phyloP scores from a whole-genome alignment of 2,888 invertebrate species.

The Drosophila algonquin region DNA sequence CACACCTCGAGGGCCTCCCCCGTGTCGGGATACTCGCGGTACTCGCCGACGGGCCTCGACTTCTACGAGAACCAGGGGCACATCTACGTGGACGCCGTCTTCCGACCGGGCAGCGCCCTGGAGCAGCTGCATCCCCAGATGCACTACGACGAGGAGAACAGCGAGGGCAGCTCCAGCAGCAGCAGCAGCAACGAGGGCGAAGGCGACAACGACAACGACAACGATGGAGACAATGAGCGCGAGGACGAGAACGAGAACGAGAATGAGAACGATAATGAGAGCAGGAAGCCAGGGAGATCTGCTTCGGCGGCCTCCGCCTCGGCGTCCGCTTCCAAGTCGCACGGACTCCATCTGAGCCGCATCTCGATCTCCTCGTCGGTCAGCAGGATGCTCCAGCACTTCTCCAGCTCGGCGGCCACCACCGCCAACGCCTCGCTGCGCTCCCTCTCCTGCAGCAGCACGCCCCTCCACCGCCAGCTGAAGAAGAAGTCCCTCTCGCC shows the following conservation, averaged over 20 bases:
- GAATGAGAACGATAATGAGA: slow-evolving; percentile 34
- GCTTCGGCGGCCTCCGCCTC: slow-evolving; percentile 57
- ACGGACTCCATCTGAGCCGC: slow-evolving; percentile 80
- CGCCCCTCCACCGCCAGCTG: slow-evolving; percentile 70
- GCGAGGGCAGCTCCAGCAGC: slow-evolving; percentile 24
- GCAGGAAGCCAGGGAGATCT: slow-evolving; percentile 43
- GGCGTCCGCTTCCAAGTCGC: slow-evolving; percentile 61
- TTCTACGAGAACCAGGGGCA: slow-evolving; percentile 67
- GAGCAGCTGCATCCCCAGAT: slow-evolving; percentile 61
- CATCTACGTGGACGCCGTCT: slow-evolving; percentile 70
- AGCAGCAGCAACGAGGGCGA: slow-evolving; percentile 18
- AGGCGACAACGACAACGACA: slow-evolving; percentile 24
- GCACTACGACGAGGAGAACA: slow-evolving; percentile 57
- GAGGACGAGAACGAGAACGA: slow-evolving; percentile 60
- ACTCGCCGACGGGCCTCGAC: slow-evolving; percentile 69
- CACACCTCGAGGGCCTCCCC: slow-evolving; percentile 82
- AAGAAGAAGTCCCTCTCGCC: slow-evolving; percentile 57
- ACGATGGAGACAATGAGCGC: slow-evolving; percentile 17
- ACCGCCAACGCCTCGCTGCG: slow-evolving; percentile 85
- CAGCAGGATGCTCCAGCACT: slow-evolving; percentile 88
- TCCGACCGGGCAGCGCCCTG: slow-evolving; percentile 68
- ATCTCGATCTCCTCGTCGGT: slow-evolving; percentile 86
- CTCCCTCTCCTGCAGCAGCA: slow-evolving; percentile 87
- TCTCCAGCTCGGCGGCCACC: slow-evolving; percentile 86
- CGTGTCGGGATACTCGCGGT: slow-evolving; percentile 61